These are phyloP conservation scores for Leptoteleia sp. DNA, from an alignment of 1,140 invertebrate genomes.

Conservation along the genomic window DNA sequence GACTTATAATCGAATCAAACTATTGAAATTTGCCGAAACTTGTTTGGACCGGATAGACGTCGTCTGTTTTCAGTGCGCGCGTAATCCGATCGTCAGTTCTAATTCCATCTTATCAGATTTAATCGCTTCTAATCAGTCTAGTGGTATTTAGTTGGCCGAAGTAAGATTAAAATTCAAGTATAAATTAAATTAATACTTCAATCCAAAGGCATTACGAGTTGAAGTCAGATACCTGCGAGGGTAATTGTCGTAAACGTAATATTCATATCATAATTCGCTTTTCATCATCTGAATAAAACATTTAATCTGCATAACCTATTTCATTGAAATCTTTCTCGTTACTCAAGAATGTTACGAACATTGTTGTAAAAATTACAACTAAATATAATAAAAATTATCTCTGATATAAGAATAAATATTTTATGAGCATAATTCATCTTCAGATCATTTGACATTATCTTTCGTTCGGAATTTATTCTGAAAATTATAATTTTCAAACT, in stretches of 20 bases:
- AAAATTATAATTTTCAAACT: too few relatives aligned
- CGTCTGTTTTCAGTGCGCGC: not conserved
- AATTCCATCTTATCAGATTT: constrained; percentile 31
- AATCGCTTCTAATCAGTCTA: constrained; percentile 31
- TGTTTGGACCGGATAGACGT: constrained; percentile 26
- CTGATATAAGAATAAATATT: too few relatives aligned
- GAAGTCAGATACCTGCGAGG: not conserved
- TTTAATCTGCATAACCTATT: too few relatives aligned
- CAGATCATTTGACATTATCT: too few relatives aligned
- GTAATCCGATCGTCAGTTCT: constrained; percentile 38
- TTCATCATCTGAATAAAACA: too few relatives aligned
- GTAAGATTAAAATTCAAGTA: constrained; percentile 41
- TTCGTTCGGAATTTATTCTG: too few relatives aligned
- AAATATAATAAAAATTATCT: too few relatives aligned
- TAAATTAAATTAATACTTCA: constrained; percentile 28
- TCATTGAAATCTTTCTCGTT: too few relatives aligned
- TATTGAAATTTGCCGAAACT: constrained; percentile 12
- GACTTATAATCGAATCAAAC: constrained; percentile 33
- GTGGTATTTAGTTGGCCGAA: constrained; percentile 26
- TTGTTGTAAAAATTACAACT: too few relatives aligned
- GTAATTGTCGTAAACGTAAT: not conserved
- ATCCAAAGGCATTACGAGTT: constrained; percentile 1
- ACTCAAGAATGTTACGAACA: too few relatives aligned
- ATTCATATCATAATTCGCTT: too few relatives aligned
- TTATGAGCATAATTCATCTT: too few relatives aligned